Evolutionary conservation across 2,888 invertebrate genomes (phyloP), one percentile per base, ranked within the genome.

Genomic region (Mellilla xanthometata): DNA sequence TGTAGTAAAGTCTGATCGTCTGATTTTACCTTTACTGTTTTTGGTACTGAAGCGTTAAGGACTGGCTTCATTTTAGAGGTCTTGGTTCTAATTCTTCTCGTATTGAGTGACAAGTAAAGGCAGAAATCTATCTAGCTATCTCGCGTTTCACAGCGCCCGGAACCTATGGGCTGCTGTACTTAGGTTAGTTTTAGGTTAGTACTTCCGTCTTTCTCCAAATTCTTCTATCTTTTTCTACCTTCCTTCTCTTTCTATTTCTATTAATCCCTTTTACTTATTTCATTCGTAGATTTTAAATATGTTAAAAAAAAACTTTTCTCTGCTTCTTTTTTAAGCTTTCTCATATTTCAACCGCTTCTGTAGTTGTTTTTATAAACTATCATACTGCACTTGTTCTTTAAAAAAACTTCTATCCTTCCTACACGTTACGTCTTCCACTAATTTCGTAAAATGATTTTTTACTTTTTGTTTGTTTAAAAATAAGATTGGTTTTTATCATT

Each of bases 371-470:
- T n/a, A n/a, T n/a, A n/a, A n/a, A n/a, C n/a, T n/a, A n/a, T n/a
- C n/a, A n/a, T n/a, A n/a, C n/a, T n/a, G n/a, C n/a, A n/a, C n/a
- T n/a, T n/a, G n/a, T 5, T 6, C 9, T 3, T 11, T n/a, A 12
- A 7, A 9, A 13, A 4, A 3, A 32, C 22, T 12, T 8, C 19
- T n/a, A 8, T 10, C 9, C 26, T 32, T 38, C 27, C 27, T 28
- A 23, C 32, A 38, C 29, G 34, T 44, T 12, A 38, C 3, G 38
- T 44, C 38, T 44, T 44, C 43, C 43, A 44, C 24, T 28, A 19
- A 19, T 32, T 32, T 44, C 8, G 41, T 28, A 12, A 8, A 5
- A 22, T 33, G 5, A 6, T 22, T 40, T 28, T 1, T 24, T 24
- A 8, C 3, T 7, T 13, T 13, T 12, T 12, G 2, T 23, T 34